phyloP scores from a whole-genome alignment of 2,888 invertebrate species.

The Drosophila anomelani region DNA sequence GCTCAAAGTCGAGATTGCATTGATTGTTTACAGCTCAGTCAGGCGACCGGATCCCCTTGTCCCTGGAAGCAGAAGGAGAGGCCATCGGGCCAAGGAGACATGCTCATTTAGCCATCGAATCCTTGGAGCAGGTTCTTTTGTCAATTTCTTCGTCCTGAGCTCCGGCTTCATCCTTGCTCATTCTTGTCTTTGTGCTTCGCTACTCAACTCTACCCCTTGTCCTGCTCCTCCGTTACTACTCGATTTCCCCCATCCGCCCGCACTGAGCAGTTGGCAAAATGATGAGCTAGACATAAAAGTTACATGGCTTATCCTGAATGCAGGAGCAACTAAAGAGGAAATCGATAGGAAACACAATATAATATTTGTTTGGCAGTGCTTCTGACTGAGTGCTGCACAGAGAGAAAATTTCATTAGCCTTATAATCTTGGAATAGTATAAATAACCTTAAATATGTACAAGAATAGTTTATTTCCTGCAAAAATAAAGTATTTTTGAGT shows the following conservation, averaged over 20 bases:
- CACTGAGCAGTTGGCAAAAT: conserved; percentile 38
- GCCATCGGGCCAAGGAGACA: background rate
- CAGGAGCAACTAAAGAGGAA: conserved; percentile 28
- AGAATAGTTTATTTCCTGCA: background rate
- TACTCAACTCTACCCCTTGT: background rate
- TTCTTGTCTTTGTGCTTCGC: conserved; percentile 9
- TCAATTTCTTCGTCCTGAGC: conserved; percentile 31
- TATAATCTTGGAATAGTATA: no score
- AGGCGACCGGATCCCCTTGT: conserved; percentile 4
- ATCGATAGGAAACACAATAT: conserved; percentile 58
- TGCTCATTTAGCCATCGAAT: conserved; percentile 36
- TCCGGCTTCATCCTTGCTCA: conserved; percentile 3
- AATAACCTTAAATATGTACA: no score
- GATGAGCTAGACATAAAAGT: conserved; percentile 60
- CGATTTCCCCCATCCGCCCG: background rate
- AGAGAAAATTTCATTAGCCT: background rate
- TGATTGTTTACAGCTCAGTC: conserved; percentile 44
- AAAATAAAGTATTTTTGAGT: background rate
- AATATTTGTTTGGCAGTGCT: conserved; percentile 40
- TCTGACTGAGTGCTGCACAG: conserved; percentile 12
- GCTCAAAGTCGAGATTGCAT: conserved; percentile 23
- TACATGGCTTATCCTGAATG: conserved; percentile 52
- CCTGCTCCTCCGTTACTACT: background rate
- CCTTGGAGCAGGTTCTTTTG: conserved; percentile 44
- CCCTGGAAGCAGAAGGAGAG: background rate